A percentile compares a stretch with the other conserved stretches of the same genome.
Evolutionary conservation across 2,888 invertebrate genomes (phyloP).

Genomic region (Stenurella melanura): DNA sequence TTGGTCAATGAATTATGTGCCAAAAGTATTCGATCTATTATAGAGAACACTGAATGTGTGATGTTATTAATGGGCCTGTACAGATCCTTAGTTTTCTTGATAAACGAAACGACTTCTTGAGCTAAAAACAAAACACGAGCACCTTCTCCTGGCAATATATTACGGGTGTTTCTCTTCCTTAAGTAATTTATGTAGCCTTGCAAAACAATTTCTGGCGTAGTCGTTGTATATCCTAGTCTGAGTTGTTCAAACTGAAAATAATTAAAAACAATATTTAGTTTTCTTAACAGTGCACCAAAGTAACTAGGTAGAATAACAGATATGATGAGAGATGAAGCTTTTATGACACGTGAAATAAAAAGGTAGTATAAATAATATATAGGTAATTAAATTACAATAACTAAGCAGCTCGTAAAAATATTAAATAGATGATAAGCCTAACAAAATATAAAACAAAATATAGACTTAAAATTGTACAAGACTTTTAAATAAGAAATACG

Average conservation of each 20-base stretch:
- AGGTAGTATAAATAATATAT: no score
- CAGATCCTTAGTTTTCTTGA: conserved; percentile 62
- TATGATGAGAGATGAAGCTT: no score
- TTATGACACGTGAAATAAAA: no score
- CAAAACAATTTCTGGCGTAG: conserved; percentile 76
- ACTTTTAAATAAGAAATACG: no score
- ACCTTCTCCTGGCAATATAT: conserved; percentile 79
- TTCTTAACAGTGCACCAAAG: no score
- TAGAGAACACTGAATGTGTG: conserved; percentile 77
- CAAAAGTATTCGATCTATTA: conserved; percentile 80
- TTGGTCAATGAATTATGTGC: conserved; percentile 82
- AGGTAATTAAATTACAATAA: no score
- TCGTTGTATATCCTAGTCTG: conserved; percentile 80
- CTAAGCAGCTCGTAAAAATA: no score
- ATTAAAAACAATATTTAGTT: neutral
- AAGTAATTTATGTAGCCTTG: conserved; percentile 77
- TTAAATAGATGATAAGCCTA: no score
- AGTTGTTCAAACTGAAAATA: conserved; percentile 74
- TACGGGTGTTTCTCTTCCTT: conserved; percentile 32
- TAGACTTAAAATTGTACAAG: no score
- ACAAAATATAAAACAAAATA: no score
- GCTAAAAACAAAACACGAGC: conserved; percentile 78
- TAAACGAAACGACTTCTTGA: conserved; percentile 77
- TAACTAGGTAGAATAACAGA: no score
- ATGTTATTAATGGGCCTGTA: conserved; percentile 67